Base-by-base conservation (phyloP, 2,797 vertebrate species). In the Rhinatrema bivittatum region DNA sequence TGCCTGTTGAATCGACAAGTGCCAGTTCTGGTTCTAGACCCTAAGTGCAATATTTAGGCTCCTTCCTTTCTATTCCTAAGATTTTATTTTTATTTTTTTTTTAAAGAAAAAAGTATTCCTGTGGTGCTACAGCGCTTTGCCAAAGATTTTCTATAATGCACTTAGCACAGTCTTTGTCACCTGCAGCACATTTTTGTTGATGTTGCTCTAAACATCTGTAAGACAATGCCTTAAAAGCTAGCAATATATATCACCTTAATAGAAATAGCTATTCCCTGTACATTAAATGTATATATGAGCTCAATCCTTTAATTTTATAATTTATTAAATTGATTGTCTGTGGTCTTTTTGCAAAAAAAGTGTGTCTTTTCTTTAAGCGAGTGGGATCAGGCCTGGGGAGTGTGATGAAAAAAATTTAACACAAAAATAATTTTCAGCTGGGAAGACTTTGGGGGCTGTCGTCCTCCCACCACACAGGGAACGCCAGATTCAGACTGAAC, bases 311-410 rank as follows among this genome's bases (percentile, higher is more conserved):
- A 85, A 85, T 87, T 91, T 86, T 81, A 80, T 87, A 95, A 97
- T 91, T 97, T 97, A 97, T 96, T 97, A 93, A 96, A 93, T 77
- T 64, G 70, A 74, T 70, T 74, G 60, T 79, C 77, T 86, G 62
- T 87, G 81, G 79, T 77, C 70, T 90, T 91, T n/a, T 88, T 88
- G 85, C 88, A 91, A 78, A 69, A 48, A 78, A 69, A 48, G 44
- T 14, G 40, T 73, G n/a, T n/a, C n/a, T n/a, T n/a, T n/a, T n/a
- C n/a, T n/a, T n/a, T n/a, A n/a, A n/a, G n/a, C n/a, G n/a, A n/a
- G n/a, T n/a, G n/a, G n/a, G n/a, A n/a, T n/a, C n/a, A n/a, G n/a
- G n/a, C n/a, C n/a, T n/a, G n/a, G n/a, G n/a, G n/a, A n/a, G n/a
- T n/a, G n/a, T n/a, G n/a, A n/a, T n/a, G n/a, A n/a, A n/a, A n/a